Evolutionary conservation across 2,888 invertebrate genomes (phyloP).

Genomic region (Drosophila histrio): DNA sequence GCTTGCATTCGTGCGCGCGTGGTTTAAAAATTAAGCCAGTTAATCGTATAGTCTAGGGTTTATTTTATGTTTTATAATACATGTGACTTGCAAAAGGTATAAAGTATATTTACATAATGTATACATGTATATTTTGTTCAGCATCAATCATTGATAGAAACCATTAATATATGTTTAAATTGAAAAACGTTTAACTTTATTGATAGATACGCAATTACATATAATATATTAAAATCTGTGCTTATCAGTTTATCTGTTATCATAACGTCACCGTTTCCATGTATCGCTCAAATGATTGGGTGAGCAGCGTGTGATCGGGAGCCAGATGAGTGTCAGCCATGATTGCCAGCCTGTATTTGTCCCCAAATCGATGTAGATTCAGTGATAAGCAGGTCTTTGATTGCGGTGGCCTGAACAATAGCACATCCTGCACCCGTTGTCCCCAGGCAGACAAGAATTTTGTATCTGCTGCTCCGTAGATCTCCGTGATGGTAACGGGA

Average conservation of each 20-base stretch:
- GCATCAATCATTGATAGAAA: too few species aligned
- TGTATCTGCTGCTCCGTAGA: constrained; percentile 78
- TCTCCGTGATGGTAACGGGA: constrained; percentile 83
- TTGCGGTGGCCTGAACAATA: constrained; percentile 83
- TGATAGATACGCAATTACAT: neutral
- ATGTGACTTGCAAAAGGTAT: too few species aligned
- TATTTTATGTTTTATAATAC: too few species aligned
- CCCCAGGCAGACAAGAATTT: constrained; percentile 82
- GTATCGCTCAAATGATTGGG: constrained; percentile 81
- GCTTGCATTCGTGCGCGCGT: neutral
- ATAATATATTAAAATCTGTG: neutral
- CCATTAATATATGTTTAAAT: too few species aligned
- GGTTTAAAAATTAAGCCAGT: neutral
- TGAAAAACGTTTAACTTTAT: too few species aligned
- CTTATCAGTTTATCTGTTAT: neutral
- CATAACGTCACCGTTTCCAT: constrained; percentile 76
- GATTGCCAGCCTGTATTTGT: constrained; percentile 81
- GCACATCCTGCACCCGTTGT: constrained; percentile 81
- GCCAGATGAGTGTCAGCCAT: constrained; percentile 84
- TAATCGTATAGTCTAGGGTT: too few species aligned
- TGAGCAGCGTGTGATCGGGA: constrained; percentile 81
- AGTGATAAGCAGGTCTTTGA: constrained; percentile 83
- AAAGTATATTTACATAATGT: too few species aligned
- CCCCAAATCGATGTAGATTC: constrained; percentile 83
- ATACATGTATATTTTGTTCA: too few species aligned